These are phyloP conservation scores for Muscina levida DNA, from an alignment of 2,888 invertebrate genomes.

Conservation along the genomic window DNA sequence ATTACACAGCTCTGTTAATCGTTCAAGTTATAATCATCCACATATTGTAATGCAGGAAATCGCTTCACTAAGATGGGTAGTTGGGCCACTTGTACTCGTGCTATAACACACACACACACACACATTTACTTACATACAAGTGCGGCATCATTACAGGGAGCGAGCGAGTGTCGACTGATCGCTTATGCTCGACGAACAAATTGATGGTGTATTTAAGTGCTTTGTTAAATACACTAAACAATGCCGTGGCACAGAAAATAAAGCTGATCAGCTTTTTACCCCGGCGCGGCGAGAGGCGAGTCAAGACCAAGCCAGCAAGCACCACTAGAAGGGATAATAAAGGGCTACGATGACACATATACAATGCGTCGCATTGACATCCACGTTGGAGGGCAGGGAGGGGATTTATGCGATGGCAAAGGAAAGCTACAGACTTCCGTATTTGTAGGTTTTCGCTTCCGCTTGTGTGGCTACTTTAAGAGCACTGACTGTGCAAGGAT, in stretches of 20 bases:
- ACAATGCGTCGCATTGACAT: background rate
- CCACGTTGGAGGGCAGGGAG: background rate
- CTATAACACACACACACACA: constrained; percentile 2
- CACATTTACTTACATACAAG: background rate
- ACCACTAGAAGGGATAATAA: too few species aligned
- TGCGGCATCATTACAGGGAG: constrained; percentile 51
- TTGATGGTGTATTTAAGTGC: constrained; percentile 45
- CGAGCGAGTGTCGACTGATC: constrained; percentile 12
- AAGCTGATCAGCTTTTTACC: constrained; percentile 4
- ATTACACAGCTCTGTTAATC: constrained; percentile 1
- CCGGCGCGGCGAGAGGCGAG: too few species aligned
- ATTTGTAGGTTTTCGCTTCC: constrained; percentile 74
- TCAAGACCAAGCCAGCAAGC: too few species aligned
- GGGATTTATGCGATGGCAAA: background rate
- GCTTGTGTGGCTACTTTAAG: constrained; percentile 42
- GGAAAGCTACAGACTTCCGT: constrained; percentile 65
- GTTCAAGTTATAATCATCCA: constrained; percentile 38
- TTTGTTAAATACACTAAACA: constrained; percentile 63
- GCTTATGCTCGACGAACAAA: constrained; percentile 10
- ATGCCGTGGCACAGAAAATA: constrained; percentile 15
- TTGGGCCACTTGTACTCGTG: constrained; percentile 26
- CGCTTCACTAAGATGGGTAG: constrained; percentile 31
- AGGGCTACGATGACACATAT: too few species aligned
- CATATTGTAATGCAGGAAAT: constrained; percentile 53
- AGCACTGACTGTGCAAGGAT: background rate